Conservation (phyloP, 2,888 invertebrate genomes). For the Teinopalpus imperialis region DNA sequence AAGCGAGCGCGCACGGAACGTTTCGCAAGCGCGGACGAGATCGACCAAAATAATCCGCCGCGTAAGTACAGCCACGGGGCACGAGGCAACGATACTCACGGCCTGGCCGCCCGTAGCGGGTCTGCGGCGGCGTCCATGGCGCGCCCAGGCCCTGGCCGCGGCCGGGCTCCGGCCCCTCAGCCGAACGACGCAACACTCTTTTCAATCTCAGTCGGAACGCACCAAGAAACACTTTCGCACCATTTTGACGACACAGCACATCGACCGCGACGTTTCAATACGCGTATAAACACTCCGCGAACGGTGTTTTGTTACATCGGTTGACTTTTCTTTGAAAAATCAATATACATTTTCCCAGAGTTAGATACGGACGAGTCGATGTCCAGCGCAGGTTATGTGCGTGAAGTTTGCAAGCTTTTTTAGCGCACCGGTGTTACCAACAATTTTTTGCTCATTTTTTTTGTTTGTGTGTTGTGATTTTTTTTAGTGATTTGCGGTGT, state of each 20-base stretch:
- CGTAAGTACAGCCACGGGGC: constrained; percentile 50
- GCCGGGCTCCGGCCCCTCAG: constrained; percentile 77
- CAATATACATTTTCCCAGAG: constrained; percentile 83
- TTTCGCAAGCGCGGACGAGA: constrained; percentile 76
- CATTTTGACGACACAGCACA: constrained; percentile 79
- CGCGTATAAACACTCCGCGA: constrained; percentile 81
- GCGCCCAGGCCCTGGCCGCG: constrained; percentile 78
- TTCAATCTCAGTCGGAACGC: constrained; percentile 77
- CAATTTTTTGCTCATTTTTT: constrained; percentile 81
- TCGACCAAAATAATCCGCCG: constrained; percentile 73
- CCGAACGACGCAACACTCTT: constrained; percentile 78
- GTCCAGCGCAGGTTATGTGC: constrained; percentile 83
- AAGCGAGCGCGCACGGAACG: constrained; percentile 63
- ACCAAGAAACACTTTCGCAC: constrained; percentile 76
- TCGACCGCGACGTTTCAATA: constrained; percentile 71
- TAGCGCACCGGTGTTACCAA: constrained; percentile 83
- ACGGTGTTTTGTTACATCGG: constrained; percentile 82
- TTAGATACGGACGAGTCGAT: constrained; percentile 81
- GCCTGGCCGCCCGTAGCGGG: constrained; percentile 78
- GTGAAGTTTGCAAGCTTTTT: constrained; percentile 84
- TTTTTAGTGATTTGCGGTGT: constrained; percentile 70
- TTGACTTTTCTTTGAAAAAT: constrained; percentile 83
- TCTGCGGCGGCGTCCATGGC: constrained; percentile 79
- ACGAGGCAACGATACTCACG: constrained; percentile 68
- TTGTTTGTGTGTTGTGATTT: constrained; percentile 81